Evolutionary conservation across 1,140 invertebrate genomes (phyloP).

Genomic region (Octopus sinensis): DNA sequence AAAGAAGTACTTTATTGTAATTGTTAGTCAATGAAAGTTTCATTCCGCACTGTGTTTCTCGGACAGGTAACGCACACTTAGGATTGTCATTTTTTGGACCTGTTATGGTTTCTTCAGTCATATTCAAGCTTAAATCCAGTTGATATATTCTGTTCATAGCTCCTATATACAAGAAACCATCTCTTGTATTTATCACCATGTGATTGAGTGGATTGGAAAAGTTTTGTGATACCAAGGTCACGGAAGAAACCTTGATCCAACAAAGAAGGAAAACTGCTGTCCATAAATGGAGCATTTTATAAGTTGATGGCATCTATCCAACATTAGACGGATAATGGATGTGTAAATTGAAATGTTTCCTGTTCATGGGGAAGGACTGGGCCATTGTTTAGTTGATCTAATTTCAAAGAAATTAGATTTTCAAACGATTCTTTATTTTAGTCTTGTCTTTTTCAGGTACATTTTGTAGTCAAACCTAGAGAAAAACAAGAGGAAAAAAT

Average conservation of each 20-base stretch:
- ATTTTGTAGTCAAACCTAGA: no score
- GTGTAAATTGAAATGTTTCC: background rate
- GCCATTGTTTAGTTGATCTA: no score
- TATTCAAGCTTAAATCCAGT: conserved; percentile 73
- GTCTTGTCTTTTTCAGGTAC: no score
- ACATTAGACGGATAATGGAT: background rate
- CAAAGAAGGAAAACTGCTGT: background rate
- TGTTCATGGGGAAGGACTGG: no score
- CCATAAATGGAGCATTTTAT: background rate
- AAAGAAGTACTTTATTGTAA: conserved; percentile 91
- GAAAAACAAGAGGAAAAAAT: no score
- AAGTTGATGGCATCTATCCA: background rate
- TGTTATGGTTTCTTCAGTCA: conserved; percentile 75
- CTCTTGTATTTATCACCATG: conserved; percentile 86
- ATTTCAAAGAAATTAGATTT: no score
- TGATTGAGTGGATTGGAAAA: conserved; percentile 63
- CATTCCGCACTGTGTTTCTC: conserved; percentile 55
- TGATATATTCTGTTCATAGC: conserved; percentile 91
- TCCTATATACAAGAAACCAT: conserved; percentile 86
- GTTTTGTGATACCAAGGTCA: background rate
- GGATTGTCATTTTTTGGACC: conserved; percentile 43
- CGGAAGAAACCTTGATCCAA: background rate
- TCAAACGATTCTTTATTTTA: no score
- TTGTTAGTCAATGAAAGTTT: conserved; percentile 78
- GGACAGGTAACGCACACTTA: conserved; percentile 28